Percentiles rank a stretch among this genome's conserved stretches.
Conservation (phyloP, 2,888 invertebrate genomes). For the Zootermopsis nevadensis region DNA sequence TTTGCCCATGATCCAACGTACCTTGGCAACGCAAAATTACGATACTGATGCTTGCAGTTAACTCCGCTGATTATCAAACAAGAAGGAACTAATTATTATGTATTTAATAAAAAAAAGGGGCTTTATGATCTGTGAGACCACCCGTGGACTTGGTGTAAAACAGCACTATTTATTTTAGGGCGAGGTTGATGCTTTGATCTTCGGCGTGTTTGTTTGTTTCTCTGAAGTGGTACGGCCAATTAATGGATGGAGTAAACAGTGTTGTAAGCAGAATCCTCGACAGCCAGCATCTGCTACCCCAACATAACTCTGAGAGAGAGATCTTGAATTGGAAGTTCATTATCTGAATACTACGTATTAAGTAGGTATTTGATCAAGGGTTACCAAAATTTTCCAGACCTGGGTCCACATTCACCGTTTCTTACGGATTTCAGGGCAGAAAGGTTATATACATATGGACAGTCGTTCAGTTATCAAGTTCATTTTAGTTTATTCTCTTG, state of each 20-base stretch:
- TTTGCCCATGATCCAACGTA: neutral
- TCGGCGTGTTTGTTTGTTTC: constrained; percentile 37
- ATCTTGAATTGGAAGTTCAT: neutral
- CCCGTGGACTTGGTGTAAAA: constrained; percentile 1
- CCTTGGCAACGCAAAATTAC: neutral
- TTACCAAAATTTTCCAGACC: too few species aligned
- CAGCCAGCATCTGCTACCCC: neutral
- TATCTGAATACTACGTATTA: neutral
- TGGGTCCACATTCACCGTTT: too few species aligned
- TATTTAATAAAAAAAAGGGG: constrained; percentile 34
- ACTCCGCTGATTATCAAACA: constrained; percentile 33
- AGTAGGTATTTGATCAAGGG: too few species aligned
- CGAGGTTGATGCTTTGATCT: constrained; percentile 36
- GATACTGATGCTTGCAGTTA: constrained; percentile 5
- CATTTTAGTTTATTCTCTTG: too few species aligned
- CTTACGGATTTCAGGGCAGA: too few species aligned
- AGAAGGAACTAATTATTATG: constrained; percentile 35
- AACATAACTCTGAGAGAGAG: too few species aligned
- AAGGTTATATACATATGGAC: too few species aligned
- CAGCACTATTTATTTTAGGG: neutral
- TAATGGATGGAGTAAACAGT: constrained; percentile 37
- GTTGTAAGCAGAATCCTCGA: neutral
- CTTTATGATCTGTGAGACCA: constrained; percentile 21
- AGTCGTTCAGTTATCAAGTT: too few species aligned
- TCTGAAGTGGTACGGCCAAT: constrained; percentile 38